These are phyloP conservation scores for Teleopsis dalmanni DNA, from an alignment of 1,140 invertebrate genomes.

Conservation along the genomic window DNA sequence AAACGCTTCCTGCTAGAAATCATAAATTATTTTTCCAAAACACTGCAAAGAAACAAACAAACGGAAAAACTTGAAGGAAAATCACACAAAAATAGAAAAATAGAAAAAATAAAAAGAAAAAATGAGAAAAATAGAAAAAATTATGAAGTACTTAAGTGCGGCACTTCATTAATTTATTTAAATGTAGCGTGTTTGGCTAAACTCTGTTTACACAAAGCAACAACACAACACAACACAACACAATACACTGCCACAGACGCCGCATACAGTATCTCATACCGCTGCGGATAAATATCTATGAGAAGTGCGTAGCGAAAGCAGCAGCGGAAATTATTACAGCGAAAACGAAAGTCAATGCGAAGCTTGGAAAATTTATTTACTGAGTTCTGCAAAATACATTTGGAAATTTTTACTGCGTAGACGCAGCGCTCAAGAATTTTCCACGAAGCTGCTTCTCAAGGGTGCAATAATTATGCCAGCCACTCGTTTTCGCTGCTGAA, in stretches of 20 bases:
- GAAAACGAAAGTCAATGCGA: constrained; percentile 4
- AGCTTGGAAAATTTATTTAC: not conserved
- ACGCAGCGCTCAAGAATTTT: not conserved
- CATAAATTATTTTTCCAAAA: constrained; percentile 5
- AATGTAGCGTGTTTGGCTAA: constrained; percentile 6
- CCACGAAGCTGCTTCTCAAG: not conserved
- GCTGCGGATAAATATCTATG: too few relatives aligned
- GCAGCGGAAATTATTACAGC: too few relatives aligned
- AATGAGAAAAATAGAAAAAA: not conserved
- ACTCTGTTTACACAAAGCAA: not conserved
- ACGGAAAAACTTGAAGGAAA: not conserved
- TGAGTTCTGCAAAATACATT: too few relatives aligned
- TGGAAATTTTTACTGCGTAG: too few relatives aligned
- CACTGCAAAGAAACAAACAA: not conserved
- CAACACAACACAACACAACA: not conserved
- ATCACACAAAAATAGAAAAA: not conserved
- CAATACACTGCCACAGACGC: not conserved
- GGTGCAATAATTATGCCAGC: constrained; percentile 1
- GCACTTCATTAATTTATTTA: constrained; percentile 12
- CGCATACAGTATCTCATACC: too few relatives aligned
- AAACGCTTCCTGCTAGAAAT: constrained; percentile 3
- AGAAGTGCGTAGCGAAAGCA: too few relatives aligned
- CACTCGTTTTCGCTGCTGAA: not conserved
- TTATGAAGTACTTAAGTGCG: constrained; percentile 4
- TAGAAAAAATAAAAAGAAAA: not conserved